Evolutionary conservation across 2,888 invertebrate species (phyloP), one percentile per base, ranked within the genome.

Genomic region (Poecilus cupreus): DNA sequence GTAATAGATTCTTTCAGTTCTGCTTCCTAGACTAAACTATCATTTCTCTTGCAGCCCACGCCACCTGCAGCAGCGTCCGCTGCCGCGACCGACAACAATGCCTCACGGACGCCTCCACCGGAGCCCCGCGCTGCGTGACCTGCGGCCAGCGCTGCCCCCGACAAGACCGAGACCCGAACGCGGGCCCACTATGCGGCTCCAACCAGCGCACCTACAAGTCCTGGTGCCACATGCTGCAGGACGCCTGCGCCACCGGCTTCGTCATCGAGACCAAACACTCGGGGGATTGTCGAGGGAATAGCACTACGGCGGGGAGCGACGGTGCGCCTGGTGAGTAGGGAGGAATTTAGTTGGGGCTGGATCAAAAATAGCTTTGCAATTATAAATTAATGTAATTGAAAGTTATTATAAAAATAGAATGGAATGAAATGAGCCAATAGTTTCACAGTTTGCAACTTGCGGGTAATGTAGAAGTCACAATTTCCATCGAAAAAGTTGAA

Each of bases 221-320:
- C 81, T 95, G 94, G 94, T 95, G 95, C 88, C 94, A 94, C 88
- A 93, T 96, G 93, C 92, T 93, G 86, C 92, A 93, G 87, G 94
- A 94, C 86, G 93, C 95, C n/a, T 96, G 96, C 87, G 91, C 91
- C 84, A 93, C 93, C 46, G 94, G 94, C 60, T 92, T 92, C 85
- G 93, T 93, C 85, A 92, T 95, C 83, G 94, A 94, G 86, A 93
- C 94, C 60, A 92, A 92, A 86, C 91, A 94, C 87, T 90, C 92
- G 64, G 95, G 94, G 81, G 90, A 68, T 1, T 68, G 64, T 16
- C 13, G 26, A 13, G 24, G 24, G 24, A 60, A 60, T 13, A n/a
- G 4, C 4, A 54, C 20, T 11, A 24, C 26, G 13, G 60, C 13
- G 16, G 51, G 18, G 1, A 20, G 18, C 10, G 16, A 18, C 26